Base-by-base conservation (phyloP, 1,140 invertebrate genomes). In the Pissodes strobi region DNA sequence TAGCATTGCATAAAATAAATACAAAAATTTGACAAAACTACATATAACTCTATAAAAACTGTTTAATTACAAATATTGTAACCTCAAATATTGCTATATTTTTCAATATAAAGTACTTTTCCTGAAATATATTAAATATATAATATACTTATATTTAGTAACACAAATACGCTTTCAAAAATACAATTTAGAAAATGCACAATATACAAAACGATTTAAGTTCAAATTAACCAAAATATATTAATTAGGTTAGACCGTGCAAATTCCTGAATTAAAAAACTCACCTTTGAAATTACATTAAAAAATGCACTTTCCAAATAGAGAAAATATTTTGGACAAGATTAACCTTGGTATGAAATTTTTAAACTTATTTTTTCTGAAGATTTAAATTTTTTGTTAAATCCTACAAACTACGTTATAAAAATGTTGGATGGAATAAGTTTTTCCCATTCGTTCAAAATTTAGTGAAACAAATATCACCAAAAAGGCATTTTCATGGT, bases 1-100 rank as follows among this genome's bases (percentile, higher is more conserved):
- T 73, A 73, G 70, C 73, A 68, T 71, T 69, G 72, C 71, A 70
- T 72, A 72, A 74, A 74, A 75, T 75, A 74, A 75, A 75, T 75
- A 75, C 72, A 75, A 75, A 73, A 74, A 63, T 73, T 60, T 69
- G 69, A 74, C 67, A 71, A 74, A 70, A 70, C 64, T 67, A 68
- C 66, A 56, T 41, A 64, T 64, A 64, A 62, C 49, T 69, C 56
- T 67, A 65, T 73, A 73, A 71, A 73, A 71, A 71, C 67, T 68
- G 66, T 71, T 68, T 62, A 72, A 71, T 74, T 71, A 75, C 71
- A 74, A 74, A 75, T 70, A 75, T 64, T 75, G 72, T 68, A 75
- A 74, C 62, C 67, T 67, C 58, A 64, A 41, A 66, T 70, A 71
- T 67, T 67, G 59, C 56, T 70, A 68, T 69, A 52, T 22, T 43